Percentiles rank a stretch among this genome's conserved stretches.
Evolutionary conservation across 2,888 invertebrate species (phyloP).

Genomic region (Saturnia japonica): DNA sequence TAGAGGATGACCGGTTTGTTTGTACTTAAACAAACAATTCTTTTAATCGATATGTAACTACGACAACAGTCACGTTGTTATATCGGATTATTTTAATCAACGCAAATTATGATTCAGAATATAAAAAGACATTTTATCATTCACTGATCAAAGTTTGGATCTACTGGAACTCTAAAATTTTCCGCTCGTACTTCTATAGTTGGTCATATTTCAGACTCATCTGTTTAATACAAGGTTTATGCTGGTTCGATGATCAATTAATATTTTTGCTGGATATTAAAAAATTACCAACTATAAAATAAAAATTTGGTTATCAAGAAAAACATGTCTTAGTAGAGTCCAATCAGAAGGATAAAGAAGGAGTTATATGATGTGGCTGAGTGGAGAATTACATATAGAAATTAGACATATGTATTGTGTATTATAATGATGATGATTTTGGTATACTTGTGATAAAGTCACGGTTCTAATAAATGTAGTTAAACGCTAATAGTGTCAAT

Average conservation of each 20-base stretch:
- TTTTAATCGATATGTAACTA: not conserved
- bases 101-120: not conserved
- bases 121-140: not conserved
- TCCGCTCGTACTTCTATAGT: not conserved
- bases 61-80: not conserved
- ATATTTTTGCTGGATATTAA: no score
- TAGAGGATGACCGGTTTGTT: conserved; percentile 26
- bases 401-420: not conserved
- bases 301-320: no score
- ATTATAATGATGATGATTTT: not conserved
- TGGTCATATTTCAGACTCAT: not conserved
- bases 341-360: no score
- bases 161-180: no score
- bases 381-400: no score
- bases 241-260: not conserved
- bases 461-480: not conserved
- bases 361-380: no score
- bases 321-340: no score
- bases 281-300: no score
- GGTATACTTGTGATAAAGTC: not conserved
- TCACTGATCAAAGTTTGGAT: not conserved
- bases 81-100: not conserved
- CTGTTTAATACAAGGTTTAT: not conserved
- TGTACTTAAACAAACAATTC: conserved; percentile 27
- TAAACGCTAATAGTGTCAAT: not conserved